Conservation (phyloP, 2,888 invertebrate genomes). For the Drosophila setosimentum region DNA sequence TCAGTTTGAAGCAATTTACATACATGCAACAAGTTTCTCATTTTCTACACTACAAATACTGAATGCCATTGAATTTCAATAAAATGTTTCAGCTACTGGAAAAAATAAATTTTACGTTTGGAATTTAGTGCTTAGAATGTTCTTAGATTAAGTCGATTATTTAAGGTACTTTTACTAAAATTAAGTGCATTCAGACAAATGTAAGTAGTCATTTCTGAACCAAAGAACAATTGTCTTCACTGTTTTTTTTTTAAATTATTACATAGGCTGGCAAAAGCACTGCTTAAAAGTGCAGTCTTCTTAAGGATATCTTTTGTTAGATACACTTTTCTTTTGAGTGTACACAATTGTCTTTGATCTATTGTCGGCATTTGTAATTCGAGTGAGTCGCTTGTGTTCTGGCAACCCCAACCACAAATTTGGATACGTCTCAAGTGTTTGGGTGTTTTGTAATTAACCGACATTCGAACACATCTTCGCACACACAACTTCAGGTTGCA, state of each 20-base stretch:
- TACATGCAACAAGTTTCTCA: slow-evolving; percentile 57
- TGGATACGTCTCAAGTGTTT: slow-evolving; percentile 58
- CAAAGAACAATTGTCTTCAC: not conserved
- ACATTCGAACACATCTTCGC: slow-evolving; percentile 71
- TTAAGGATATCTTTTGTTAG: not conserved
- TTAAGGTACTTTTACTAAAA: not conserved
- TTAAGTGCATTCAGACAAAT: not conserved
- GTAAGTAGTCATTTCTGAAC: not conserved
- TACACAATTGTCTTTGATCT: slow-evolving; percentile 57
- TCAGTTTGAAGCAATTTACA: slow-evolving; percentile 47
- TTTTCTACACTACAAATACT: slow-evolving; percentile 3
- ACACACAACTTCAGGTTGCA: slow-evolving; percentile 22
- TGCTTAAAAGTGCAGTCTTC: not conserved
- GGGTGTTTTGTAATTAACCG: slow-evolving; percentile 80
- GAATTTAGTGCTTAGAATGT: not conserved
- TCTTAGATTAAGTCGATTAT: not conserved
- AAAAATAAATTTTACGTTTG: not conserved
- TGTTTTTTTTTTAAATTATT: not conserved
- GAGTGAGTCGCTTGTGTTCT: slow-evolving; percentile 49
- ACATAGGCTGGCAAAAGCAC: no score
- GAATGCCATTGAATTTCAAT: not conserved
- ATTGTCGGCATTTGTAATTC: slow-evolving; percentile 56
- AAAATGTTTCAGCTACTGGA: not conserved
- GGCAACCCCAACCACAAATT: slow-evolving; percentile 7
- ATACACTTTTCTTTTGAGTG: not conserved